These are phyloP conservation scores for Globia sparganii DNA, from an alignment of 2,888 invertebrate species.

Conservation along the genomic window DNA sequence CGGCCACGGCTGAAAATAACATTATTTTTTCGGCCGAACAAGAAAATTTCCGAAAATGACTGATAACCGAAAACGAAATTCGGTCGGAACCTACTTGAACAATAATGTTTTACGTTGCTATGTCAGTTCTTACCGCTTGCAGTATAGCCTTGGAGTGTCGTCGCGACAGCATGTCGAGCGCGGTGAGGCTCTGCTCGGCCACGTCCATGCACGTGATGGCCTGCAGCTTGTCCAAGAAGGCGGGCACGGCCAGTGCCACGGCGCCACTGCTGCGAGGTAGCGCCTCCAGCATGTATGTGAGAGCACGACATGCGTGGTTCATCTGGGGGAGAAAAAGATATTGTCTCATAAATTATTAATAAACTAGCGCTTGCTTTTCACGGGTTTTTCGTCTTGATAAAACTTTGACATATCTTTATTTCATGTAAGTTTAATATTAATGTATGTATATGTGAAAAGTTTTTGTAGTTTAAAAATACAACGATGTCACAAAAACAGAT, in stretches of 20 bases:
- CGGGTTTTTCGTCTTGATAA: neutral
- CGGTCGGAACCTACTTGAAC: neutral
- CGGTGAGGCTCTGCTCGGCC: slow-evolving; percentile 99
- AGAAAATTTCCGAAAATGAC: too few relatives aligned
- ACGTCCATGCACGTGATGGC: slow-evolving; percentile 99
- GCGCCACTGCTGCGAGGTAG: slow-evolving; percentile 98
- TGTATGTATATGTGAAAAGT: too few relatives aligned
- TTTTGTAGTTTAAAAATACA: too few relatives aligned
- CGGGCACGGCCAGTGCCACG: slow-evolving; percentile 99
- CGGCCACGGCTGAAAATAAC: neutral
- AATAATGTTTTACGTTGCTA: neutral
- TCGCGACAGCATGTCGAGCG: slow-evolving; percentile 98
- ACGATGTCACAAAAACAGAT: too few relatives aligned
- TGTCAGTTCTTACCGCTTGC: slow-evolving; percentile 92
- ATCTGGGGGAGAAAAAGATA: slow-evolving; percentile 89
- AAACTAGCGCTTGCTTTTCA: neutral
- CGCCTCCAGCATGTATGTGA: slow-evolving; percentile 99
- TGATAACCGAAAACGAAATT: neutral
- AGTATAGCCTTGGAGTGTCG: slow-evolving; percentile 99
- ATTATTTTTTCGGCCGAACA: neutral
- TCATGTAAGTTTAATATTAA: neutral
- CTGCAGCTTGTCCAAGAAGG: slow-evolving; percentile 98
- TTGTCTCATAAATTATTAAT: neutral
- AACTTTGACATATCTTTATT: neutral
- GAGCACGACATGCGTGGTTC: slow-evolving; percentile 99